These are phyloP conservation scores for Rhombomys opimus DNA, from an alignment of 2,113 vertebrate genomes.

Conservation along the genomic window DNA sequence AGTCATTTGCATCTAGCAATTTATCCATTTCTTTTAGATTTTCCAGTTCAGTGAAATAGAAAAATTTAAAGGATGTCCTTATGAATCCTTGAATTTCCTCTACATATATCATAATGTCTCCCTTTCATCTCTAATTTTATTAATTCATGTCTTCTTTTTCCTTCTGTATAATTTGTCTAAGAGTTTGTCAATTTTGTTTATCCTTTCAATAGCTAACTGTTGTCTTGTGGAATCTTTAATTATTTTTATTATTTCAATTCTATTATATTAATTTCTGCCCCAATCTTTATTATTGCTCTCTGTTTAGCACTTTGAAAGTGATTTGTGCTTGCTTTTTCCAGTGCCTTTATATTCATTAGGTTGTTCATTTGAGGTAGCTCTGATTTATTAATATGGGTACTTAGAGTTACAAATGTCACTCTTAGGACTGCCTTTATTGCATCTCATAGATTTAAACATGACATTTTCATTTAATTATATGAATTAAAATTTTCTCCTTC, in stretches of 20 bases:
- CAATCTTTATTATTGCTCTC: not conserved
- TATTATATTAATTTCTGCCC: not conserved
- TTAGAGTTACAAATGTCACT: not conserved
- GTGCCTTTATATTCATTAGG: not conserved
- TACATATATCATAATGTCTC: not conserved
- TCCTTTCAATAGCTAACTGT: not conserved
- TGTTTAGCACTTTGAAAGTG: not conserved
- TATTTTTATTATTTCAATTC: not conserved
- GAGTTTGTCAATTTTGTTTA: not conserved
- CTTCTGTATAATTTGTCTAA: not conserved
- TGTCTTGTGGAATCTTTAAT: not conserved
- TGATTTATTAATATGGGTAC: not conserved
- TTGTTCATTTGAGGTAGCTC: not conserved
- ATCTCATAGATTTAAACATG: not conserved
- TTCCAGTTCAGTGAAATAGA: not conserved
- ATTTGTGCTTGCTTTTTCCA: not conserved
- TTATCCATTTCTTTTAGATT: not conserved
- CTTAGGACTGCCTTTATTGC: not conserved
- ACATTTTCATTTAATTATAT: not conserved
- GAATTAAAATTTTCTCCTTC: not conserved
- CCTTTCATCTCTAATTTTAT: not conserved
- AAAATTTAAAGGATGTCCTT: not conserved
- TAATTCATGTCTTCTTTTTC: not conserved
- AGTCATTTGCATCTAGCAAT: not conserved
- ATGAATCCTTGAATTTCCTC: not conserved